Evolutionary conservation across 2,888 invertebrate species (phyloP).

Genomic region (Ormyrus nitidulus): DNA sequence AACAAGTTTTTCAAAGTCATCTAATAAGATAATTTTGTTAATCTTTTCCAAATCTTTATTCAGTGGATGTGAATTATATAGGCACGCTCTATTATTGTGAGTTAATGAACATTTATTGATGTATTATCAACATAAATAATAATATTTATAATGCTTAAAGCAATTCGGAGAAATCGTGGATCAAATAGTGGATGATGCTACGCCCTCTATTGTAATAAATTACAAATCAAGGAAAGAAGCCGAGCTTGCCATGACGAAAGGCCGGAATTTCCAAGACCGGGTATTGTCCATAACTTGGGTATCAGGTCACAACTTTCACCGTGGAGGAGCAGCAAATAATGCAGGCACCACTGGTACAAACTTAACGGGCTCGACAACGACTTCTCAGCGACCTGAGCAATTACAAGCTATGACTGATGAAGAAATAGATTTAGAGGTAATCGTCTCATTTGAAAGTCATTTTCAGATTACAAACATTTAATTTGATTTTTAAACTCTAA

Average conservation of each 20-base stretch:
- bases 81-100: neutral
- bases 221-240: constrained; percentile 87
- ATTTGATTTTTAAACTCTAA: too few species aligned
- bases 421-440: constrained; percentile 73
- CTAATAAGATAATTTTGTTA: neutral
- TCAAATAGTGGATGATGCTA: constrained; percentile 84
- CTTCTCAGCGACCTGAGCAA: constrained; percentile 66
- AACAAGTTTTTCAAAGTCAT: neutral
- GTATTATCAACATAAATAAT: constrained; percentile 6
- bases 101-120: too few species aligned
- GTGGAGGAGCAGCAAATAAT: constrained; percentile 73
- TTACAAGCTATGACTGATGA: constrained; percentile 66
- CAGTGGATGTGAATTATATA: constrained; percentile 16
- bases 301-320: constrained; percentile 72
- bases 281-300: constrained; percentile 77
- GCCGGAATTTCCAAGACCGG: constrained; percentile 84
- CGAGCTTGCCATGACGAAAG: constrained; percentile 86
- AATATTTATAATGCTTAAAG: constrained; percentile 76
- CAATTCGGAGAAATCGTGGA: constrained; percentile 93
- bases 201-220: constrained; percentile 86
- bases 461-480: neutral
- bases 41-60: constrained; percentile 29
- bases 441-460: neutral
- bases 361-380: constrained; percentile 60
- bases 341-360: constrained; percentile 58